Percentiles rank a stretch among this genome's conserved stretches.
These are phyloP conservation scores for Chionomys nivalis DNA, from an alignment of 2,113 vertebrate species.

Conservation along the genomic window DNA sequence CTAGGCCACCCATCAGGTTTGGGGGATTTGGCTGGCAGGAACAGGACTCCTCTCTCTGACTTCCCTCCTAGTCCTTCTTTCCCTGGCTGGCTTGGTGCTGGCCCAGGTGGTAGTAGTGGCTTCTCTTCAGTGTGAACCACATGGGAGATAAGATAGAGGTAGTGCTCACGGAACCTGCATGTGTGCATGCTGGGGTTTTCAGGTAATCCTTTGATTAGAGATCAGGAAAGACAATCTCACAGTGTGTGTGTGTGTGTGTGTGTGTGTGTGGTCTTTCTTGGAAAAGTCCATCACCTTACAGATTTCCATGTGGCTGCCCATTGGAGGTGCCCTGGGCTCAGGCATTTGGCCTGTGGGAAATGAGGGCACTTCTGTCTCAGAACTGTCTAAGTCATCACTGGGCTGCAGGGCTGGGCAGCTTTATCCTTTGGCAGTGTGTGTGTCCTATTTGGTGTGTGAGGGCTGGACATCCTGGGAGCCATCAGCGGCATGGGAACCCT, in stretches of 20 bases:
- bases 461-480: too few relatives aligned
- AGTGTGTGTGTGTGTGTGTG: neutral
- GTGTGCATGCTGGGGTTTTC: neutral
- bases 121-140: accelerated
- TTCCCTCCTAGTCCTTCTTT: neutral
- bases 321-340: neutral
- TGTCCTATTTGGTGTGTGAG: neutral
- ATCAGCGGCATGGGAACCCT: neutral
- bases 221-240: neutral
- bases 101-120: accelerated
- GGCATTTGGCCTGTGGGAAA: neutral
- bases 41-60: neutral
- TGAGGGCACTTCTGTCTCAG: neutral
- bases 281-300: neutral
- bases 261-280: neutral
- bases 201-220: neutral
- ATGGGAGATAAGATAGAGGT: neutral
- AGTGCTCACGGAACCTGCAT: accelerated
- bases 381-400: accelerated
- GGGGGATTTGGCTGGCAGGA: neutral
- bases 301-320: neutral
- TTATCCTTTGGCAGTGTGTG: neutral
- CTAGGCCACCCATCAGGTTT: neutral
- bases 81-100: neutral
- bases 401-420: accelerated